Evolutionary conservation across 64 coral and sea anemone genomes (phyloP).

Genomic region (Pachyseris speciosa): DNA sequence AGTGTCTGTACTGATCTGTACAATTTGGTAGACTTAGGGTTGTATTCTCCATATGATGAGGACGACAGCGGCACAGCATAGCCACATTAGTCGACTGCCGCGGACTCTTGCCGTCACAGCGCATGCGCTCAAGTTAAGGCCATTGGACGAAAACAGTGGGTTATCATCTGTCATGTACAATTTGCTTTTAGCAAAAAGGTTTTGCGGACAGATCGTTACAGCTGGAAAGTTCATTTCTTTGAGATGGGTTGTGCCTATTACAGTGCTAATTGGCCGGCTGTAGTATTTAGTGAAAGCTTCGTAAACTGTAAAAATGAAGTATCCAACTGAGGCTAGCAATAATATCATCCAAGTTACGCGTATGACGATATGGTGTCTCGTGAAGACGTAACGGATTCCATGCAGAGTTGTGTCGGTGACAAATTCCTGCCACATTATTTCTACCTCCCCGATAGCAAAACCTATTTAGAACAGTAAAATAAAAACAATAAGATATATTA

Average conservation of each 20-base stretch:
- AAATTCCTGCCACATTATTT: conserved; percentile 68
- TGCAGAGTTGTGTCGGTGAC: conserved; percentile 68
- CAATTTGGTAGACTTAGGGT: conserved; percentile 75
- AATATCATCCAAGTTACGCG: conserved; percentile 48
- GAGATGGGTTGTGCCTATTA: conserved; percentile 14
- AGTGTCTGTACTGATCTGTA: conserved; percentile 24
- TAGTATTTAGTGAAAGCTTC: conserved; percentile 60
- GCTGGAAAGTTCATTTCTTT: conserved; percentile 59
- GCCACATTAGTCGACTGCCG: neutral
- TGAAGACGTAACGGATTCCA: conserved; percentile 74
- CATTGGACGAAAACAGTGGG: conserved; percentile 7
- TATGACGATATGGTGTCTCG: neutral
- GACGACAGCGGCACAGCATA: too few species aligned
- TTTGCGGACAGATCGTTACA: conserved; percentile 61
- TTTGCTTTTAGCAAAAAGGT: conserved; percentile 22
- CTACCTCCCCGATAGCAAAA: too few species aligned
- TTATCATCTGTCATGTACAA: neutral
- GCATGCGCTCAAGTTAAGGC: conserved; percentile 14
- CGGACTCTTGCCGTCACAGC: neutral
- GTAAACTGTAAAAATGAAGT: conserved; percentile 23
- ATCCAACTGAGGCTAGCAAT: conserved; percentile 41
- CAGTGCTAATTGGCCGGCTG: conserved; percentile 63
- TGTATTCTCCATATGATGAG: too few species aligned
- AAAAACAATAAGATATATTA: too few species aligned
- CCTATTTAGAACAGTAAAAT: too few species aligned